Evolutionary conservation across 2,797 vertebrate genomes (phyloP).

Genomic region (Macroramphosus scolopax): DNA sequence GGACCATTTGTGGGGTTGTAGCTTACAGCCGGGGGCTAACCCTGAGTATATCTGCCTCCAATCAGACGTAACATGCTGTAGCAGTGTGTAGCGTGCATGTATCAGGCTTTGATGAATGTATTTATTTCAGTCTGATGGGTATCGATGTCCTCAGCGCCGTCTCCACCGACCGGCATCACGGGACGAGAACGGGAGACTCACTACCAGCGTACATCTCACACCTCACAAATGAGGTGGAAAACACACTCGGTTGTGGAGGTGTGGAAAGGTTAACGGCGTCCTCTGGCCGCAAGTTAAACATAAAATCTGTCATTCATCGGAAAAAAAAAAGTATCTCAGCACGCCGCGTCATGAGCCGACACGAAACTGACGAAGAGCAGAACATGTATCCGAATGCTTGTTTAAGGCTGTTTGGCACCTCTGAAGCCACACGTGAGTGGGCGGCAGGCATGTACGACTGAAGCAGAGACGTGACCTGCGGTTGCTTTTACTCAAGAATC

Average conservation of each 20-base stretch:
- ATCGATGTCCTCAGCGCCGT: constrained; percentile 54
- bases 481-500: constrained; percentile 42
- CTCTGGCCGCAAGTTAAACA: constrained; percentile 48
- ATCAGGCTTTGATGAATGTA: constrained; percentile 66
- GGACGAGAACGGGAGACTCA: constrained; percentile 38
- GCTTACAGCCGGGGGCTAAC: constrained; percentile 15
- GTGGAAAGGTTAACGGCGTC: constrained; percentile 61
- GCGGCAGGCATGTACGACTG: constrained; percentile 24
- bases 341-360: constrained; percentile 23
- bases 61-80: constrained; percentile 53
- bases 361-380: constrained; percentile 34
- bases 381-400: constrained; percentile 19
- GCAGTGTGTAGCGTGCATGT: constrained; percentile 33
- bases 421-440: constrained; percentile 22
- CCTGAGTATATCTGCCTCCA: constrained; percentile 36
- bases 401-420: constrained; percentile 24
- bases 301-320: constrained; percentile 64
- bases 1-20: constrained; percentile 4
- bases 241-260: constrained; percentile 35
- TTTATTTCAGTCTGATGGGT: constrained; percentile 67
- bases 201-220: constrained; percentile 40
- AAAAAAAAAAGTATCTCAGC: constrained; percentile 55
- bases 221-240: constrained; percentile 59
- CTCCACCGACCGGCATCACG: constrained; percentile 42
- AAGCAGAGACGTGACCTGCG: constrained; percentile 31